Percentiles rank a stretch among this genome's conserved stretches.
Conservation (phyloP, 2,113 vertebrate genomes). For the pig (Sus scrofa) region T2T-Sscrofa CM000824.6:126631001-126631500, state of each 20-base stretch:
- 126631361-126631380: neutral
- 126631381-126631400: neutral
- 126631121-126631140: constrained; percentile 64
- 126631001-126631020: neutral
- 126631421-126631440: neutral
- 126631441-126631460: neutral
- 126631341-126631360: constrained; percentile 34
- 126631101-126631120: constrained; percentile 57
- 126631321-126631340: neutral
- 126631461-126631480: neutral
- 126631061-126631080: constrained; percentile 27
- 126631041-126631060: neutral
- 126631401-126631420: neutral
- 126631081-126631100: constrained; percentile 59
- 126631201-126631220: constrained; percentile 31
- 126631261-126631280: neutral
- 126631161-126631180: constrained; percentile 58
- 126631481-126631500: neutral
- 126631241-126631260: neutral
- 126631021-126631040: neutral
- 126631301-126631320: neutral
- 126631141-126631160: constrained; percentile 64
- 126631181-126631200: constrained; percentile 48
- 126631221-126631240: neutral
- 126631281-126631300: constrained; percentile 1